Percentiles rank a stretch among this genome's conserved stretches.
Conservation (phyloP, 2,797 vertebrate genomes). For the Phoeniculus purpureus region DNA sequence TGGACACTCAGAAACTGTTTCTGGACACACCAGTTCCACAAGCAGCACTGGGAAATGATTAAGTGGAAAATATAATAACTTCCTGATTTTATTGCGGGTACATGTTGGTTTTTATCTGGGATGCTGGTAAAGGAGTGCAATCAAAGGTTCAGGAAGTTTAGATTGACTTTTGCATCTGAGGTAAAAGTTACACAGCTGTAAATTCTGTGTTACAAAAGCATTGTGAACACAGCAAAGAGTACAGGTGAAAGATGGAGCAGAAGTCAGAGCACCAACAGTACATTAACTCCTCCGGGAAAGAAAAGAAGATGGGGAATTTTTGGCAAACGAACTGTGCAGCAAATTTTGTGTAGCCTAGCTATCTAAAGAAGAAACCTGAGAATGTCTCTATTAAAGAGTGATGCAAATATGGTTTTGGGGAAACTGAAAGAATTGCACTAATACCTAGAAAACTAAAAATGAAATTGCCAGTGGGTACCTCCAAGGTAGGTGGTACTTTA, state of each 20-base stretch:
- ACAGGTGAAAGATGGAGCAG: not conserved
- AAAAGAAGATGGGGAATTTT: not conserved
- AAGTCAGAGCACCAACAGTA: not conserved
- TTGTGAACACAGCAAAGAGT: not conserved
- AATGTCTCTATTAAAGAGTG: not conserved
- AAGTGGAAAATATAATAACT: not conserved
- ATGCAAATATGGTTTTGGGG: not conserved
- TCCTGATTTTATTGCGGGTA: not conserved
- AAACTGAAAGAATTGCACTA: not conserved
- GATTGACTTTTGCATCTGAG: not conserved
- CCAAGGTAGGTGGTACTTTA: not conserved
- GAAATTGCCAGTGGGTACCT: not conserved
- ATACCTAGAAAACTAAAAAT: not conserved
- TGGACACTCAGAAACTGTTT: not conserved
- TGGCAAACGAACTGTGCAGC: not conserved
- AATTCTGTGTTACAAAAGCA: not conserved
- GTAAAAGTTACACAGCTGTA: not conserved
- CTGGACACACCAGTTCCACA: not conserved
- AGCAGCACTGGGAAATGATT: not conserved
- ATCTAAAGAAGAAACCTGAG: not conserved
- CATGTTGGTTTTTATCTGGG: not conserved
- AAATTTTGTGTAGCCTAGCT: not conserved
- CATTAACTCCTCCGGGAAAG: not conserved
- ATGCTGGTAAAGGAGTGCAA: not conserved
- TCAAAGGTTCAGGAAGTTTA: not conserved